Base-by-base conservation (phyloP, 2,888 invertebrate species). In the Pharmacophagus antenor region DNA sequence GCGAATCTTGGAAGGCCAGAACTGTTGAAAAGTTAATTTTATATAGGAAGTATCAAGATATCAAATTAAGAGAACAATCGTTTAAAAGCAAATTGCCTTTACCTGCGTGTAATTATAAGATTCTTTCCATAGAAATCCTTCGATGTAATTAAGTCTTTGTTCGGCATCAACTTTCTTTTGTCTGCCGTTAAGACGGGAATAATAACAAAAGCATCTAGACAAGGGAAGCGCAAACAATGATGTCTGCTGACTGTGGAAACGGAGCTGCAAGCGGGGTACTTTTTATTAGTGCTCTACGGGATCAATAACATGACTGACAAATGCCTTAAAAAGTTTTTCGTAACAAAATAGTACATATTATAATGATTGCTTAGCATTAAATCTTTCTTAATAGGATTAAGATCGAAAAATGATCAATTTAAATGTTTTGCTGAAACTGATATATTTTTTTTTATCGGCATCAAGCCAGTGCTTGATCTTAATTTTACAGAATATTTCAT, bases 141-240 rank as follows among this genome's bases (percentile, higher is more conserved):
- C 73, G 71, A 70, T 79, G 77, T 87, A 88, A 88, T 88, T 85
- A 85, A 76, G 79, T 81, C 81, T 82, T 89, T 88, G 86, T 88
- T 78, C 76, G 67, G 69, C 76, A 70, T 73, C 71, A 73, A 74
- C 75, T 72, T 76, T 75, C 85, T 80, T 81, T 88, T 88, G 88
- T 88, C 80, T 79, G 77, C 68, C 74, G 70, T 69, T 72, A 81
- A 82, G 79, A 75, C 70, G 69, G 76, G 77, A 78, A 79, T 73
- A 74, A 79, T 79, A 86, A 88, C 86, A 85, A 86, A 83, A 78
- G 85, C 70, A 66, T 66, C 67, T 67, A 79, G 79, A 76, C 77
- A 73, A 78, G 84, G 79, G 80, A 77, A 65, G 71, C 65, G 67
- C 77, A 84, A 85, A 89, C 88, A 89, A 88, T 86, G 84, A 85